Evolutionary conservation across 2,888 invertebrate species (phyloP), one percentile per base, ranked within the genome.

Genomic region (Polyommatus iphigenia): DNA sequence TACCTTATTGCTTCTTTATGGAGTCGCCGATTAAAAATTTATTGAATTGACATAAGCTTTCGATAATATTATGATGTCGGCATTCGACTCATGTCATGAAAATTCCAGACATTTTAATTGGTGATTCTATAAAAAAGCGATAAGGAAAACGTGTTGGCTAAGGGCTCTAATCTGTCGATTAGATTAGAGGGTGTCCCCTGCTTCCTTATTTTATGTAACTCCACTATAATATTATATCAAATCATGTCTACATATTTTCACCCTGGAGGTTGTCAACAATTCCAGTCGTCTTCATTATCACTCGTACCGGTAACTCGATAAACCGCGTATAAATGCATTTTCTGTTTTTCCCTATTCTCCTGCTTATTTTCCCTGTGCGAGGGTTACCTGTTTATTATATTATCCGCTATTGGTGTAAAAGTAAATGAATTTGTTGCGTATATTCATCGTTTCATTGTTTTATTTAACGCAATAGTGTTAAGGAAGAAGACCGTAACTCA

Each of bases 221-320:
- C 36, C 36, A 36, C 36, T 36, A 41, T 24, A n/a, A 36, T 36
- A 36, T 36, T 41, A 46, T 41, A 41, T 41, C 10, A 46, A 46
- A 46, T 46, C 0, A 13, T 67, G 24, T 15, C 46, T 41, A 20
- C 13, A 84, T 82, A 81, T 83, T 57, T 32, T 18, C n/a, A 71
- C 54, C 24, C 20, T 41, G 50, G 13, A 57, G 24, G 13, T n/a
- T 36, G 54, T 71, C 71, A 84, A 84, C 83, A 82, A 82, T 86
- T 85, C 84, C 83, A 84, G 84, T 82, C 83, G 82, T 82, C 84
- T 89, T 90, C 88, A 89, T 90, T 91, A 90, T 85, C 87, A 85
- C 86, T 86, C 82, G 86, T 88, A 89, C 89, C 88, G 87, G 88
- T 88, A 88, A 89, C 86, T 85, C 87, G 87, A 88, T 88, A 89